These are phyloP conservation scores for Oncorhynchus nerka DNA, from an alignment of 2,113 vertebrate species.

Conservation along the genomic window DNA sequence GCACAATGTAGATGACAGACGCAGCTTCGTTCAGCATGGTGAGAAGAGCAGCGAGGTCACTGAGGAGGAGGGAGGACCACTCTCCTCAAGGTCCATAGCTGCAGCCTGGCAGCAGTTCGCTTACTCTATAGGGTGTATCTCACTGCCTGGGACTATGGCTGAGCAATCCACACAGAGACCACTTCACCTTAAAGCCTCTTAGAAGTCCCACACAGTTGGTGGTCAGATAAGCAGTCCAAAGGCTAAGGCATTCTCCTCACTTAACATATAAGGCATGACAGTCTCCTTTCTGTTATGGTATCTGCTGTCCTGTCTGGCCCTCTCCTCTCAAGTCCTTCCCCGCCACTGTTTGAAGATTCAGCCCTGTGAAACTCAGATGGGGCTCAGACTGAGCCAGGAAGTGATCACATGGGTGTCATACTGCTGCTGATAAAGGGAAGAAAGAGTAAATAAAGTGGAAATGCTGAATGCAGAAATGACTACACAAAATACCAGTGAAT, in stretches of 20 bases:
- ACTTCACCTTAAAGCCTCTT: neutral
- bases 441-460: slow-evolving; percentile 49
- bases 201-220: slow-evolving; percentile 4
- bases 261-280: neutral
- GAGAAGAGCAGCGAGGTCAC: slow-evolving; percentile 51
- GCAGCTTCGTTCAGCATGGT: slow-evolving; percentile 73
- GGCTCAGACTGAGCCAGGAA: slow-evolving; percentile 43
- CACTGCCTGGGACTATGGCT: neutral
- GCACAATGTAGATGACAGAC: slow-evolving; percentile 77
- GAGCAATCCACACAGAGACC: neutral
- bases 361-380: slow-evolving; percentile 27
- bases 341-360: neutral
- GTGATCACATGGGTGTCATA: slow-evolving; percentile 14
- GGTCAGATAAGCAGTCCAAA: slow-evolving; percentile 1
- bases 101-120: slow-evolving; percentile 61
- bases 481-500: neutral
- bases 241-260: neutral
- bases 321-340: slow-evolving; percentile 39
- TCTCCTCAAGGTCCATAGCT: slow-evolving; percentile 86
- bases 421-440: slow-evolving; percentile 28
- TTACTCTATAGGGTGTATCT: slow-evolving; percentile 22
- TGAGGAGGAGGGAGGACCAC: slow-evolving; percentile 63
- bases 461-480: slow-evolving; percentile 7
- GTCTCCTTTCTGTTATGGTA: slow-evolving; percentile 8
- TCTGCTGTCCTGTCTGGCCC: slow-evolving; percentile 27